phyloP scores from a whole-genome alignment of 2,797 vertebrate genomes.

The Arrhamphus sclerolepis region DNA sequence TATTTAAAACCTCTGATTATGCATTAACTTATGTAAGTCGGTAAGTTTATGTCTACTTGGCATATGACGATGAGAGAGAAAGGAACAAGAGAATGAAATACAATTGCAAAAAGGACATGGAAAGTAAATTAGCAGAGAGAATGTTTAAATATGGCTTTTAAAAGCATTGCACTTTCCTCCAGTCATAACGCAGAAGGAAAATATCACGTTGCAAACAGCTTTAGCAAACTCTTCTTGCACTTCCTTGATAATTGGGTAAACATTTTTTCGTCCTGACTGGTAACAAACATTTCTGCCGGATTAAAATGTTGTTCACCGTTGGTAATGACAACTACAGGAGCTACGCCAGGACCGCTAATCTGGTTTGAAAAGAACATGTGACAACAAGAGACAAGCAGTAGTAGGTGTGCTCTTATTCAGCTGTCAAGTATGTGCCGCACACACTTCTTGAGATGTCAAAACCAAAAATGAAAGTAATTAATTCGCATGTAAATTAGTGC shows the following conservation, averaged over 20 bases:
- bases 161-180: background rate
- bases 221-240: no score
- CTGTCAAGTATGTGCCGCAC: constrained; percentile 36
- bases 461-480: constrained; percentile 16
- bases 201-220: no score
- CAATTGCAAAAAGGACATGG: background rate
- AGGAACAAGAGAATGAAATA: constrained; percentile 3
- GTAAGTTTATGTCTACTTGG: background rate
- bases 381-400: constrained; percentile 36
- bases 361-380: constrained; percentile 48
- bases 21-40: constrained; percentile 19
- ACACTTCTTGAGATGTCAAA: constrained; percentile 38
- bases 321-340: constrained; percentile 50
- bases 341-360: constrained; percentile 46
- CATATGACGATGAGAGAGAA: background rate
- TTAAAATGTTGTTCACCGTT: constrained; percentile 37
- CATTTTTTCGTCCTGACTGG: constrained; percentile 10
- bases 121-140: background rate
- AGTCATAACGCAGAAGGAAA: background rate
- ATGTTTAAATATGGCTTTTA: no score
- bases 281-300: constrained; percentile 26
- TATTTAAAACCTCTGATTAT: constrained; percentile 33
- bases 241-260: background rate
- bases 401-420: constrained; percentile 45
- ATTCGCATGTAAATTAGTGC: constrained; percentile 30